phyloP scores from a whole-genome alignment of 2,113 vertebrate genomes.

The Tamias sibiricus region DNA sequence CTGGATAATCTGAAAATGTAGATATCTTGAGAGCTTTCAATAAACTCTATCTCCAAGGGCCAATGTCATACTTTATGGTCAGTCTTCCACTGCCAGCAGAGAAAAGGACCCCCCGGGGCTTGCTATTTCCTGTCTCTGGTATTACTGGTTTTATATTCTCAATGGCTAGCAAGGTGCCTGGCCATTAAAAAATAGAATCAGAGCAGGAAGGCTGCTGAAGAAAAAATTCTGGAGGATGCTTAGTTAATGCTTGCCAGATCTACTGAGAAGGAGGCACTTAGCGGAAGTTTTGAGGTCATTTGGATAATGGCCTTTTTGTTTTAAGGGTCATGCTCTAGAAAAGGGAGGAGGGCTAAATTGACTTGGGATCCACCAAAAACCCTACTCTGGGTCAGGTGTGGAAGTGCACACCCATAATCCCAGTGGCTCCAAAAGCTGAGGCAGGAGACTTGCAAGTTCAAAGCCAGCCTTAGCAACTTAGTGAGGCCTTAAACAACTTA shows the following conservation, averaged over 20 bases:
- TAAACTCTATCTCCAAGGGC: neutral
- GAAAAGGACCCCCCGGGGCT: neutral
- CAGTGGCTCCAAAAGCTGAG: too few relatives aligned
- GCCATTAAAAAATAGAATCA: too few relatives aligned
- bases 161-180: neutral
- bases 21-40: neutral
- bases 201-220: too few relatives aligned
- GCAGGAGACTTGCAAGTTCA: too few relatives aligned
- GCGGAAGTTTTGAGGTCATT: neutral
- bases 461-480: too few relatives aligned
- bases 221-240: too few relatives aligned
- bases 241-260: neutral
- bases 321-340: neutral
- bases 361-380: neutral
- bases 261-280: neutral
- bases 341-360: neutral
- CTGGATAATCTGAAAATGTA: neutral
- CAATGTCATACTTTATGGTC: neutral
- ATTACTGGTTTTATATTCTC: neutral
- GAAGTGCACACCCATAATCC: too few relatives aligned
- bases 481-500: too few relatives aligned
- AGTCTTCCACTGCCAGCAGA: neutral
- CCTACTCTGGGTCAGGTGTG: neutral
- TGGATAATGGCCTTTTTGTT: conserved; percentile 11
- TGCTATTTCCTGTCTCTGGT: neutral